Base-by-base conservation (phyloP, 1,140 invertebrate species). In the Galleria mellonella region DNA sequence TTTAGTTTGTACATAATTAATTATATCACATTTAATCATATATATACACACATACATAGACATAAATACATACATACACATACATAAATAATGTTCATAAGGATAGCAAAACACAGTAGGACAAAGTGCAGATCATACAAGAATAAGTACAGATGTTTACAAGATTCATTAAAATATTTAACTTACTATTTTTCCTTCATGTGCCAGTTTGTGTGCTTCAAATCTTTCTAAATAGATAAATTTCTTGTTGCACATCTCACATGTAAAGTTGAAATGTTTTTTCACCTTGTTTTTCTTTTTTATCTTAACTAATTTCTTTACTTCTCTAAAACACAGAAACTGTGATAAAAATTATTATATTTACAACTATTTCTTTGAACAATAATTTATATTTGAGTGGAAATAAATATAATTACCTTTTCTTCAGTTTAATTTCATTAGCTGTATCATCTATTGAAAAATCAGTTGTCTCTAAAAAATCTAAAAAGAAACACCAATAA, bases 211-310 rank as follows among this genome's bases (percentile, higher is more conserved):
- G 36, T 81, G 77, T 14, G 63, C 54, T 51, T 78, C 65, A 48
- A 70, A 64, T 43, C 60, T 55, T 42, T 74, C 62, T 23, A 41
- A 39, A 42, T 52, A 62, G 32, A 44, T 49, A 49, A 82, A 83
- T 32, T 61, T 68, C 47, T 72, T 79, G 33, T 64, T 68, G 38
- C 78, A 83, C 15, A 73, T 13, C 28, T 65, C 55, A 71, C 78
- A 83, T 43, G 57, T 55, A 28, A 59, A 67, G 29, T 51, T 46
- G 17, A 58, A 64, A 13, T 59, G 53, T 41, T 62, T 55, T 40
- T 45, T 49, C 13, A 43, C 11, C 47, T 46, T 55, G 37, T 43
- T 46, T 52, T 39, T 57, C 44, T 53, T 39, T 43, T 50, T 14
- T 42, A 47, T 33, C 28, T 35, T 50, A 32, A 9, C 30, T 30